Evolutionary conservation across 2,888 invertebrate species (phyloP).

Genomic region (Drosophila atroscutellata): DNA sequence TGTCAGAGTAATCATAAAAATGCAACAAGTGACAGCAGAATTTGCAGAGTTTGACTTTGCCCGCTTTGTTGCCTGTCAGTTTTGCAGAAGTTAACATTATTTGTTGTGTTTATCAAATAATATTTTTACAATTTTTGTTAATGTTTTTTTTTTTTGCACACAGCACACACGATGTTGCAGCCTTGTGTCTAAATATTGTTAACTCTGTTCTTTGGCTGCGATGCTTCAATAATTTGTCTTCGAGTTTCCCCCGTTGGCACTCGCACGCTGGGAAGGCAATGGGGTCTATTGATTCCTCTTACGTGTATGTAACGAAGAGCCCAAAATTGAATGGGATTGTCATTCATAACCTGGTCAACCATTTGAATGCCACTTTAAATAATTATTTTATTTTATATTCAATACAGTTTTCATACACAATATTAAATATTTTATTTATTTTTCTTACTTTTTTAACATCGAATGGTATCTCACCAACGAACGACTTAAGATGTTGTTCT

Average conservation of each 20-base stretch:
- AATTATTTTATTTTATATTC: not conserved
- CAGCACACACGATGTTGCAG: conserved; percentile 24
- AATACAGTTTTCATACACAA: not conserved
- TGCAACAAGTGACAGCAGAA: conserved; percentile 62
- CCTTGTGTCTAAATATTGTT: conserved; percentile 55
- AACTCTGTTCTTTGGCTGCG: conserved; percentile 44
- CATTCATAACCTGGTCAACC: not conserved
- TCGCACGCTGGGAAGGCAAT: not conserved
- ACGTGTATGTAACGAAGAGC: not conserved
- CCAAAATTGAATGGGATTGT: not conserved
- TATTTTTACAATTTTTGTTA: conserved; percentile 18
- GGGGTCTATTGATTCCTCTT: conserved; percentile 7
- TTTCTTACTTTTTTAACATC: not conserved
- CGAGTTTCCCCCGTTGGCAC: conserved; percentile 46
- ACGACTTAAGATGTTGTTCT: conserved; percentile 6
- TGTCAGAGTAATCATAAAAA: conserved; percentile 62
- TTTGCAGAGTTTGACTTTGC: conserved; percentile 36
- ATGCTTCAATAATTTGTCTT: conserved; percentile 45
- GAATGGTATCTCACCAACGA: conserved; percentile 17
- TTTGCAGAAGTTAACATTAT: conserved; percentile 61
- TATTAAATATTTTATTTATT: not conserved
- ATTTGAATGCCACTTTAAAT: not conserved
- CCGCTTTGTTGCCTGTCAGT: conserved; percentile 60
- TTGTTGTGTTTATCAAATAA: conserved; percentile 60
- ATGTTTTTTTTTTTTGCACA: conserved; percentile 4